Evolutionary conservation across 2,797 vertebrate genomes (phyloP).

Genomic region (Limosa lapponica): DNA sequence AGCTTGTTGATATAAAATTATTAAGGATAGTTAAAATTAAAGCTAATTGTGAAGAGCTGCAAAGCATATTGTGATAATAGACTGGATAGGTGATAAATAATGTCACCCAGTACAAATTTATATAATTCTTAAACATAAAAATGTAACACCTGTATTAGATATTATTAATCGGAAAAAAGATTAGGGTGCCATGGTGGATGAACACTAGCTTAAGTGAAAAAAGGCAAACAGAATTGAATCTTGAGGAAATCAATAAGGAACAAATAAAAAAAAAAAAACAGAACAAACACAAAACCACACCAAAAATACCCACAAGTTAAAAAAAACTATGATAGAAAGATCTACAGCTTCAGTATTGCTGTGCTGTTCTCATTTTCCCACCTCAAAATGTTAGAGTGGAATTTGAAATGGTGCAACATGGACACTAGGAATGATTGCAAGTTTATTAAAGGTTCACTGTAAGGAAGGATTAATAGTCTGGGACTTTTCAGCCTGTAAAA

Average conservation of each 20-base stretch:
- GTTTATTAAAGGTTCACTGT: neutral
- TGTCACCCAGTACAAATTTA: neutral
- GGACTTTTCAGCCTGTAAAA: neutral
- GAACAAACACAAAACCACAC: too few relatives aligned
- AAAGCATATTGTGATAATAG: neutral
- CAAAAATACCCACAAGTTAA: rapidly evolving
- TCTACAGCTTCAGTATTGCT: neutral
- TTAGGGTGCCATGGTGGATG: neutral
- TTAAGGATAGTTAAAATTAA: neutral
- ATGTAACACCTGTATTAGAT: neutral
- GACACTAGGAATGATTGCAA: neutral
- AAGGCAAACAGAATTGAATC: neutral
- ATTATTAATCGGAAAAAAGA: neutral
- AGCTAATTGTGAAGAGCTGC: neutral
- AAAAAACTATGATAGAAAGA: neutral
- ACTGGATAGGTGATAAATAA: neutral
- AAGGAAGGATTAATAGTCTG: neutral
- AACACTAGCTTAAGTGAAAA: neutral
- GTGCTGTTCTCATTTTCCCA: neutral
- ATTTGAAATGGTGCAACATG: neutral
- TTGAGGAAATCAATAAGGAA: neutral
- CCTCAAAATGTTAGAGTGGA: neutral
- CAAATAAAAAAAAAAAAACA: neutral
- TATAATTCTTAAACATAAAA: neutral
- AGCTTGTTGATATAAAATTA: neutral